Evolutionary conservation across 2,888 invertebrate genomes (phyloP), one percentile per base, ranked within the genome.

Genomic region (Platypus cylindrus): DNA sequence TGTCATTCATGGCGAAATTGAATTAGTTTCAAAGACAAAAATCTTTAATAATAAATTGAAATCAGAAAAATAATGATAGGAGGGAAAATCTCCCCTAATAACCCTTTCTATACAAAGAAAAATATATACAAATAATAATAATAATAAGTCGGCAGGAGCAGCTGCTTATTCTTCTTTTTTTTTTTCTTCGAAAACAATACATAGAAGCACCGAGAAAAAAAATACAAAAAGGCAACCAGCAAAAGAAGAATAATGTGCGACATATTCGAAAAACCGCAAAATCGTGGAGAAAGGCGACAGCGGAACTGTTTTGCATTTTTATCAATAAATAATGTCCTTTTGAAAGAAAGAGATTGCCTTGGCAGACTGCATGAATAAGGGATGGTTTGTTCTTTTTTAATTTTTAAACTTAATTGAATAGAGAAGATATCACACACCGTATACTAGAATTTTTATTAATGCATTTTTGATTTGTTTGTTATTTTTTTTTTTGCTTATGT

Each of bases 351-450:
- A 45, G 49, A 48, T 47, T 48, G 48, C 41, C 44, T 37, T 43
- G 39, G 44, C 33, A 34, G 30, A 39, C 38, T 40, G 13, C 43
- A 46, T 50, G 49, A 51, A 51, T 50, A 51, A 50, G 45, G 43
- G 36, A 51, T 51, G 43, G 48, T 51, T 50, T 49, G 48, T 49
- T 51, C 47, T 49, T 46, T 46, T 42, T 34, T 44, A 46, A 44
- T 41, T 35, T 37, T 40, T 37, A 39, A 38, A 47, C 44, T 46
- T 38, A 42, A 46, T 44, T 47, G 43, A 33, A n/a, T 27, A 28
- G 33, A 38, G 33, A 45, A 5, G 2, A 3, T 40, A 34, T 38
- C 34, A 5, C 8, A 12, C 12, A 25, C 26, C 7, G 12, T 23
- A 22, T 32, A 14, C 32, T 3, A n/a, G n/a, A n/a, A n/a, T n/a